These are phyloP conservation scores for Diplogasteroides magnus DNA, from an alignment of 1,140 invertebrate genomes.

Conservation along the genomic window DNA sequence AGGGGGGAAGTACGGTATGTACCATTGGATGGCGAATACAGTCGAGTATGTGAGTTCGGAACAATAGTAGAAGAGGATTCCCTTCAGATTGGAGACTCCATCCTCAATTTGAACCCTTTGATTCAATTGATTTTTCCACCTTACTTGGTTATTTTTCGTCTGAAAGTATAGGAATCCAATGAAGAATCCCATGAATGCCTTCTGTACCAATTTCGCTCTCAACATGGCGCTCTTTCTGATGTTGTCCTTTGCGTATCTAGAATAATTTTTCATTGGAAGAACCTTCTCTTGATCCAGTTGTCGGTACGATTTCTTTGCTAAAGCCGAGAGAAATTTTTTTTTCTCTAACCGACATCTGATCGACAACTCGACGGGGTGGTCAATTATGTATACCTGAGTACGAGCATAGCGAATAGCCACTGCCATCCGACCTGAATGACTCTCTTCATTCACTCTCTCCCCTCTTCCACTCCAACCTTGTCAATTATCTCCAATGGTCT, in stretches of 20 bases:
- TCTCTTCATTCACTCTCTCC: too few relatives aligned
- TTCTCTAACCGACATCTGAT: too few relatives aligned
- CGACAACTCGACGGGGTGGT: too few relatives aligned
- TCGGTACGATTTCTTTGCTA: too few relatives aligned
- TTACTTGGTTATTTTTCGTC: constrained; percentile 11
- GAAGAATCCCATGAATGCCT: constrained; percentile 46
- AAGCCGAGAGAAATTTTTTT: too few relatives aligned
- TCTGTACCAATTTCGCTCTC: constrained; percentile 38
- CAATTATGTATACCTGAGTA: not conserved
- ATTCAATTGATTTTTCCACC: constrained; percentile 1
- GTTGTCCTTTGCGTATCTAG: constrained; percentile 26
- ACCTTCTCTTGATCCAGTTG: too few relatives aligned
- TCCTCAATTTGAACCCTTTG: constrained; percentile 33
- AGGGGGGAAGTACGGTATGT: constrained; percentile 10
- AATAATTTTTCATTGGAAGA: constrained; percentile 4
- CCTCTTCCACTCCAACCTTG: too few relatives aligned
- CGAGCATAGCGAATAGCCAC: not conserved
- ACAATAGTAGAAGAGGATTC: constrained; percentile 54
- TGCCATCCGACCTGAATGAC: not conserved
- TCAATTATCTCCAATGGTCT: not conserved
- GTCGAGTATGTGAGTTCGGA: constrained; percentile 40
- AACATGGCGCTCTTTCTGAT: constrained; percentile 35
- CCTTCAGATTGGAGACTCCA: constrained; percentile 55
- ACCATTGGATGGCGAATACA: constrained; percentile 25
- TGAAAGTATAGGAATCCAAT: constrained; percentile 55